Base-by-base conservation (phyloP, 2,797 vertebrate species). In the Champsocephalus esox region DNA sequence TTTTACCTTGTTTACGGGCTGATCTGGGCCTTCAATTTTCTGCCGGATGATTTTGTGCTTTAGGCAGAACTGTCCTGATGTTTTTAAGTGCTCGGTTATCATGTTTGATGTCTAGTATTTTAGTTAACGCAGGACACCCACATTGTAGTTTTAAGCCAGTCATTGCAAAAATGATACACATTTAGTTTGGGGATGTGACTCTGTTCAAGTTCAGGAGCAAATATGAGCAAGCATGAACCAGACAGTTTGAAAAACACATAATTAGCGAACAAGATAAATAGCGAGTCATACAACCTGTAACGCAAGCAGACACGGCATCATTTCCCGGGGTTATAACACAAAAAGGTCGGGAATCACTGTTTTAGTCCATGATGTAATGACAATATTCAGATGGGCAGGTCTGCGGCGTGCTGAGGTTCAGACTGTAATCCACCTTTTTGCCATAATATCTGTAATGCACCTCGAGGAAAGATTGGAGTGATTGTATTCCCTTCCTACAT, bases 81-180 rank as follows among this genome's bases (percentile, higher is more conserved):
- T 34, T 24, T 75, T 46, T 43, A 70, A 72, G 68, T 48, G 41
- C n/a, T 43, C 7, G 49, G 50, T 55, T 14, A 21, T 66, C 55
- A 56, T 3, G 4, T 81, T 71, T 79, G 81, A 66, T 72, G 70
- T 76, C 44, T 65, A 68, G 64, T 24, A 41, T n/a, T 69, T 72
- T 12, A 46, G 63, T 61, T 64, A 32, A 69, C 61, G 24, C 72
- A 52, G 66, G 73, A 81, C 77, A 76, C 65, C 73, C 80, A 74
- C 75, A n/a, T 34, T 0, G 44, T 72, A 44, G 58, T 74, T 74
- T 63, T 44, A 70, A 83, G 64, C 61, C 66, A 65, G 68, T 73
- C 54, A 66, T 67, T 66, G 48, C 41, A 21, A 44, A 71, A 65
- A 70, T 79, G 68, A 80, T 34, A 52, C 65, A 34, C 49, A 57